Evolutionary conservation across 2,888 invertebrate genomes (phyloP).

Genomic region (Clusia tigrina): DNA sequence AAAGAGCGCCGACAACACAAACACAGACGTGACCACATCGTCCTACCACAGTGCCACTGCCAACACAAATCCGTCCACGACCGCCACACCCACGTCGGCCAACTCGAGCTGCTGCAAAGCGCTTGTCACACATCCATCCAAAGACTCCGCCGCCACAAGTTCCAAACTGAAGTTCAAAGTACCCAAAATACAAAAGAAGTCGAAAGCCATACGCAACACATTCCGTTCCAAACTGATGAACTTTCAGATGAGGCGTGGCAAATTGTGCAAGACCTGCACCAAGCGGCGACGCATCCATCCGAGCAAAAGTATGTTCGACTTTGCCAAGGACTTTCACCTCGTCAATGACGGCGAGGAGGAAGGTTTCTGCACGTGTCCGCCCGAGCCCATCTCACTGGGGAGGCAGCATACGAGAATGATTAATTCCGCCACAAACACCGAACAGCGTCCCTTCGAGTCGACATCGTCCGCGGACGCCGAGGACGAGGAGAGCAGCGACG

Average conservation of each 20-base stretch:
- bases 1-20: slow-evolving; percentile 21
- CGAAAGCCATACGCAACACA: slow-evolving; percentile 60
- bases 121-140: slow-evolving; percentile 54
- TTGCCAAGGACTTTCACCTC: slow-evolving; percentile 57
- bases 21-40: slow-evolving; percentile 23
- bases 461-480: slow-evolving; percentile 41
- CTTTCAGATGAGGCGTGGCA: slow-evolving; percentile 56
- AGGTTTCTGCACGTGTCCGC: slow-evolving; percentile 58
- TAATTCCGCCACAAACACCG: slow-evolving; percentile 35
- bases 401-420: slow-evolving; percentile 28
- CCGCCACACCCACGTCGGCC: slow-evolving; percentile 16
- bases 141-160: slow-evolving; percentile 36
- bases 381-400: not conserved
- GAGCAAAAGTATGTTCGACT: slow-evolving; percentile 60
- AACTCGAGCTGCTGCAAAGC: too few relatives aligned
- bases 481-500: slow-evolving; percentile 50
- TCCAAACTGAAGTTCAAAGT: slow-evolving; percentile 58
- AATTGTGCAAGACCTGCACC: slow-evolving; percentile 60
- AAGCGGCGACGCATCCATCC: slow-evolving; percentile 61
- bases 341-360: slow-evolving; percentile 38
- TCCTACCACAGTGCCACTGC: not conserved
- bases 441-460: slow-evolving; percentile 39
- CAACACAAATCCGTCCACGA: not conserved
- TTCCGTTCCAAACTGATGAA: slow-evolving; percentile 61
- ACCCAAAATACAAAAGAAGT: slow-evolving; percentile 61